Base-by-base conservation (phyloP, 2,113 vertebrate species). In the Aptenodytes patagonicus region DNA sequence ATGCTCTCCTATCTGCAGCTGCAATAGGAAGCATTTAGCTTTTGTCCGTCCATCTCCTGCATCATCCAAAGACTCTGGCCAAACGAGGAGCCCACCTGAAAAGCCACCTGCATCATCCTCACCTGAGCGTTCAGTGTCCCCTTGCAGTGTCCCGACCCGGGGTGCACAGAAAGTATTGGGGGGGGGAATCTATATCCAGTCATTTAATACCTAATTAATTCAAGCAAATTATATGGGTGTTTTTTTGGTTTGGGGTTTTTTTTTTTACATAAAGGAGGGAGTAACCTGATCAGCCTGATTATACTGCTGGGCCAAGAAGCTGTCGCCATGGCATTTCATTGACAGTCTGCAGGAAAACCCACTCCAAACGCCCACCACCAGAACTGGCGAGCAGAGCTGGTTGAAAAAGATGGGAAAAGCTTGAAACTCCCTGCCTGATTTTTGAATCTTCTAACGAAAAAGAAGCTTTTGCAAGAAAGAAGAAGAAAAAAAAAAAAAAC, bases 1-100 rank as follows among this genome's bases (percentile, higher is more conserved):
- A 1, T 8, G 9, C 28, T 40, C 22, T 75, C 2, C 0, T n/a
- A 42, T 8, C 31, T 26, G 54, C 26, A 28, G 65, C 28, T 24
- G n/a, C n/a, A 6, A 13, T 3, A 17, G 44, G 61, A 60, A 60
- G 52, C 17, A 2, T 49, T 89, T 11, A 11, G 49, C 42, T 65
- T 49, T 26, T 49, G 10, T 17, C 68, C 34, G 6, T 28, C 57
- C 66, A 10, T 11, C 34, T 38, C 47, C 57, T 40, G 4, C 29
- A 7, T 9, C 78, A 36, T 21, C 46, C 61, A 12, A 46, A 83
- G 62, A 24, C 61, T 14, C 46, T 10, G 40, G 34, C 17, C 34
- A 26, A 38, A 29, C 22, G 13, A 38, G 70, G 38, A 76, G 8
- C 62, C 78, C 38, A 29, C 40, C 38, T 38, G 22, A 18, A 44